These are phyloP conservation scores for Vanessa atalanta DNA, from an alignment of 1,140 invertebrate genomes.

Conservation along the genomic window DNA sequence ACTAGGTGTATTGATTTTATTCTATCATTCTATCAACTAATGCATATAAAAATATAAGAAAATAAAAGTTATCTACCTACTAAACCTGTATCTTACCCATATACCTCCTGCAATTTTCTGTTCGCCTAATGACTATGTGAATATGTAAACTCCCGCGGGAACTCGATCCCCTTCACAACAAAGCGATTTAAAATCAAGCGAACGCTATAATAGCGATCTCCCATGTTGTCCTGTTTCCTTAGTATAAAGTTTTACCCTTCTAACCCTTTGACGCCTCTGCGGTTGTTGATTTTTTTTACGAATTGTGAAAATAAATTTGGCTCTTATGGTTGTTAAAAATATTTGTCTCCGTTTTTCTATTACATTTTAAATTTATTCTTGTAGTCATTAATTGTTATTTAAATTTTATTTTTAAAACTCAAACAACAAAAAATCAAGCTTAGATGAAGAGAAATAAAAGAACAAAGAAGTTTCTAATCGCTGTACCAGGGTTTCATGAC, in stretches of 20 bases:
- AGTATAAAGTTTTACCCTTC: constrained; percentile 11
- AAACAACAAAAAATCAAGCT: not conserved
- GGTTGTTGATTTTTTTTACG: not conserved
- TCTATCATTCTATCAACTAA: too few relatives aligned
- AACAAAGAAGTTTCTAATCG: constrained; percentile 46
- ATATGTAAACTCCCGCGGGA: constrained; percentile 31
- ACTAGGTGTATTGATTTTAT: too few relatives aligned
- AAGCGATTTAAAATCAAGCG: constrained; percentile 21
- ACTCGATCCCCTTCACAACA: constrained; percentile 22
- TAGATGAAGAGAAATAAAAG: constrained; percentile 25
- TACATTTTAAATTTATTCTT: too few relatives aligned
- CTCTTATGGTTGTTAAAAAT: too few relatives aligned
- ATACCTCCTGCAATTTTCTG: constrained; percentile 20
- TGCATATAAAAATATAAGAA: too few relatives aligned
- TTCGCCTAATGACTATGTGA: constrained; percentile 28
- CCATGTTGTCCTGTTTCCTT: constrained; percentile 20
- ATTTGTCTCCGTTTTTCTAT: too few relatives aligned
- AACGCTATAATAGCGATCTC: not conserved
- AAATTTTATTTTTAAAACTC: too few relatives aligned
- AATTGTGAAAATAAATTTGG: too few relatives aligned
- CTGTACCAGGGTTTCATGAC: constrained; percentile 49
- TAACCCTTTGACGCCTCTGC: constrained; percentile 25
- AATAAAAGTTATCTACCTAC: too few relatives aligned
- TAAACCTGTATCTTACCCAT: not conserved
- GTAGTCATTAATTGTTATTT: too few relatives aligned